These are phyloP conservation scores for Piezodorus guildinii DNA, from an alignment of 1,140 invertebrate species.

Conservation along the genomic window DNA sequence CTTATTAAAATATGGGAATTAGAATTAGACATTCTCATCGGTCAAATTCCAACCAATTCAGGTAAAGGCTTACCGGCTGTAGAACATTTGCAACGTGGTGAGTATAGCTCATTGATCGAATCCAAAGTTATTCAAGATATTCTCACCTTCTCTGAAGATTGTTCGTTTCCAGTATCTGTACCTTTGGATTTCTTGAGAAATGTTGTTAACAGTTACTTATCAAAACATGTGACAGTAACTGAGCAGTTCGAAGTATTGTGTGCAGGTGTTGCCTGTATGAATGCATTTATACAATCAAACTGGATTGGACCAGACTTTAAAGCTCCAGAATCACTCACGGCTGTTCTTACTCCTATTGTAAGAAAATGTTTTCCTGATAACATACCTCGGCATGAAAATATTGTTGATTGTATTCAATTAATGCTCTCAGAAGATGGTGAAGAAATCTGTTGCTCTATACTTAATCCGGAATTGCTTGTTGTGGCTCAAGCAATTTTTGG, in stretches of 20 bases:
- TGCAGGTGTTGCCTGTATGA: constrained; percentile 46
- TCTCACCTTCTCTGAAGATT: background rate
- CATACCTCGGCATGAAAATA: constrained; percentile 24
- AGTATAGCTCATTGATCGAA: background rate
- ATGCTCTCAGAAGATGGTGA: constrained; percentile 42
- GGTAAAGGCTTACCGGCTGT: background rate
- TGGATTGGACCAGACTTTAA: constrained; percentile 57
- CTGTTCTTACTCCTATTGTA: constrained; percentile 20
- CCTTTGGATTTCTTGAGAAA: background rate
- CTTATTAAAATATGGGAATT: background rate
- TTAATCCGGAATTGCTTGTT: constrained; percentile 50
- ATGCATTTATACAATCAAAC: constrained; percentile 67
- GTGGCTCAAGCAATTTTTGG: constrained; percentile 52
- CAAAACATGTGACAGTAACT: background rate
- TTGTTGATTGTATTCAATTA: constrained; percentile 33
- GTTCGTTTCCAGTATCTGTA: background rate
- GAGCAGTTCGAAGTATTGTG: constrained; percentile 32
- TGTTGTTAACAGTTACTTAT: background rate
- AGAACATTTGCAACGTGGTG: constrained; percentile 5
- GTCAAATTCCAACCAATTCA: background rate
- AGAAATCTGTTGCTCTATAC: constrained; percentile 39
- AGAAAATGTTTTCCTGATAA: constrained; percentile 21
- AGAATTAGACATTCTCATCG: background rate
- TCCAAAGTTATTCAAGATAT: background rate
- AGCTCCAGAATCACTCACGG: constrained; percentile 22